A percentile compares a stretch with the other conserved stretches of the same genome.
phyloP scores from a whole-genome alignment of 2,888 invertebrate genomes.

The Cremastobaeus sp. region DNA sequence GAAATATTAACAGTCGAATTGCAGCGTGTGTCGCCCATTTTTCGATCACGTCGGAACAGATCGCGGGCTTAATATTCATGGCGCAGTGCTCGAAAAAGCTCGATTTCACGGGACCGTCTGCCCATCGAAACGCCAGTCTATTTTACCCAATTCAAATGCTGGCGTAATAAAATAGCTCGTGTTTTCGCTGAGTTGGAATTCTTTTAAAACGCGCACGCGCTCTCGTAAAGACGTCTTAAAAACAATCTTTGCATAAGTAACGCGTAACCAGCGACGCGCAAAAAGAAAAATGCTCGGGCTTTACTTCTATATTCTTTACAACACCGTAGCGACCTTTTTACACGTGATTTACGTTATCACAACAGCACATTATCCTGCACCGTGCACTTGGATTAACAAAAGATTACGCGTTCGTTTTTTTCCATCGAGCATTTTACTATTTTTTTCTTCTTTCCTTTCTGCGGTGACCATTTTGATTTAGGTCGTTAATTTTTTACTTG shows the following conservation, averaged over 20 bases:
- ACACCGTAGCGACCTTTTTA: conserved; percentile 38
- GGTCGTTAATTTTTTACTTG: neutral
- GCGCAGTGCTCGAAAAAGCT: conserved; percentile 27
- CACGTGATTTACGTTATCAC: conserved; percentile 57
- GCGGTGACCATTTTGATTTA: conserved; percentile 25
- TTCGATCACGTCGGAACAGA: conserved; percentile 18
- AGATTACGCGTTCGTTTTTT: conserved; percentile 38
- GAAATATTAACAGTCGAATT: conserved; percentile 5
- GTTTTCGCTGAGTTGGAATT: conserved; percentile 40
- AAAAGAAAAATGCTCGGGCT: conserved; percentile 45
- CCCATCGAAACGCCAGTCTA: conserved; percentile 47
- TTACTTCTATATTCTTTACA: conserved; percentile 51
- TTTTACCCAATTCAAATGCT: conserved; percentile 46
- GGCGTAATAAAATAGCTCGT: conserved; percentile 32
- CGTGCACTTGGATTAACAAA: conserved; percentile 40
- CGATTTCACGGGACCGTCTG: conserved; percentile 31
- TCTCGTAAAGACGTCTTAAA: conserved; percentile 54
- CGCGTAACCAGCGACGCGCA: conserved; percentile 46
- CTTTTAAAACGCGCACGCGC: conserved; percentile 33
- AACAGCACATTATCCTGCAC: conserved; percentile 38
- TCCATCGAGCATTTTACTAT: conserved; percentile 4
- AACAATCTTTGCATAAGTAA: conserved; percentile 60
- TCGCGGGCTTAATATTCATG: conserved; percentile 51
- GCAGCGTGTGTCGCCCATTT: conserved; percentile 30
- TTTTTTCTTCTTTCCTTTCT: conserved; percentile 2